Percentiles rank a stretch among this genome's conserved stretches.
Evolutionary conservation across 2,888 invertebrate species (phyloP).

Genomic region (Drosophila nigritarsus): DNA sequence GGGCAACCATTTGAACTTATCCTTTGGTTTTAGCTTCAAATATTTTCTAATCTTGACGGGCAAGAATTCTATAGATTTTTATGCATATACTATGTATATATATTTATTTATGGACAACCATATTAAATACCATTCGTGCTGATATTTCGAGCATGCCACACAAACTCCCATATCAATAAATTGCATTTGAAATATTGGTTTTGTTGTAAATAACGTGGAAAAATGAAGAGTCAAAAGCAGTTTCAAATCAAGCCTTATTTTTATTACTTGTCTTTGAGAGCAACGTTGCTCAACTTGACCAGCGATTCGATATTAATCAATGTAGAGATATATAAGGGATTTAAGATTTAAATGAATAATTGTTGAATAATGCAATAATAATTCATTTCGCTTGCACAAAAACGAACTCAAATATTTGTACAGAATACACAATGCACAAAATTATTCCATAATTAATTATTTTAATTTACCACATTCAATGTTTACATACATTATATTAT

Average conservation of each 20-base stretch:
- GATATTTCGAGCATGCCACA: not conserved
- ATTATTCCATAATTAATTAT: not conserved
- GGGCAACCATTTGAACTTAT: slow-evolving; percentile 33
- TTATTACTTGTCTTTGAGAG: no score
- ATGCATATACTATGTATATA: slow-evolving; percentile 32
- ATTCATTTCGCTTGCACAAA: not conserved
- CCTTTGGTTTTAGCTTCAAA: slow-evolving; percentile 40
- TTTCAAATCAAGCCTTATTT: no score
- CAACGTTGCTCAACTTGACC: no score
- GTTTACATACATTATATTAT: not conserved
- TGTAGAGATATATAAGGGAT: not conserved
- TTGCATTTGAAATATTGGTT: not conserved
- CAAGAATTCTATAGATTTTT: slow-evolving; percentile 43
- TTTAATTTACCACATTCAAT: not conserved
- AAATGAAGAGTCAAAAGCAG: not conserved
- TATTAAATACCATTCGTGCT: slow-evolving; percentile 23
- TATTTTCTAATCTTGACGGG: slow-evolving; percentile 48
- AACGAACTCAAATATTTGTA: not conserved
- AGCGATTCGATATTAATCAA: no score
- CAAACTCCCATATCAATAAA: slow-evolving; percentile 2
- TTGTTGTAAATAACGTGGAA: not conserved
- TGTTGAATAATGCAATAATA: not conserved
- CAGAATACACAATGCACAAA: not conserved
- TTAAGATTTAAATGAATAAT: not conserved
- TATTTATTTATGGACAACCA: slow-evolving; percentile 27